Percentiles rank a stretch among this genome's conserved stretches.
Evolutionary conservation across 2,888 invertebrate genomes (phyloP).

Genomic region (Agrilus cyanescens): DNA sequence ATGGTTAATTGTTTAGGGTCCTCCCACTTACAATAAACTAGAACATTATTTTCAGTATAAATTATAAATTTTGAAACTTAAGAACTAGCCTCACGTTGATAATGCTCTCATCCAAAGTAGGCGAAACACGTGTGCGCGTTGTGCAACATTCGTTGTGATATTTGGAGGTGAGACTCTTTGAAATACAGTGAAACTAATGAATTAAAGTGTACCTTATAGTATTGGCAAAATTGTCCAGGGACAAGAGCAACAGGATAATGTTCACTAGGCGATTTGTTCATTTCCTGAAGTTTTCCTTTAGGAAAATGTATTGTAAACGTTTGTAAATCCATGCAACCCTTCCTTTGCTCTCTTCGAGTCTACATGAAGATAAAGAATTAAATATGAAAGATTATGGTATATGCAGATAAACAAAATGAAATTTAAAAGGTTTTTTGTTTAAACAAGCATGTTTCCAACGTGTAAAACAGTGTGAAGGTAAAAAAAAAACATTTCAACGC

Average conservation of each 20-base stretch:
- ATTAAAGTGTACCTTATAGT: slow-evolving; percentile 45
- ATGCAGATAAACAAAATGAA: background rate
- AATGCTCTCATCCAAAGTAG: too few species aligned
- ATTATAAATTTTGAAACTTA: too few species aligned
- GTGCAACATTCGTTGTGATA: too few species aligned
- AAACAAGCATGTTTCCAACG: background rate
- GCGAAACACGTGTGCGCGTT: too few species aligned
- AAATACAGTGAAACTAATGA: too few species aligned
- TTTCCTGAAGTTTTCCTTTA: slow-evolving; percentile 35
- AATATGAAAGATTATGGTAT: slow-evolving; percentile 4
- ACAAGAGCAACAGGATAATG: slow-evolving; percentile 87
- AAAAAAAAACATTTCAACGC: background rate
- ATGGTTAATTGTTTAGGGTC: too few species aligned
- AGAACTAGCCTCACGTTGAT: too few species aligned
- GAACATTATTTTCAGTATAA: too few species aligned
- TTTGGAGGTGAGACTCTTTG: too few species aligned
- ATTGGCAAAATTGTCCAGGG: slow-evolving; percentile 92
- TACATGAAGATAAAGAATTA: slow-evolving; percentile 13
- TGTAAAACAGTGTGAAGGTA: background rate
- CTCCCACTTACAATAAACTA: too few species aligned
- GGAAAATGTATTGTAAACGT: slow-evolving; percentile 77
- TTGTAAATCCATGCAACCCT: slow-evolving; percentile 85
- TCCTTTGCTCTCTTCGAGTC: slow-evolving; percentile 60
- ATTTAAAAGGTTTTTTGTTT: slow-evolving; percentile 5
- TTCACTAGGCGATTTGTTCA: slow-evolving; percentile 43